Conservation (phyloP, 2,888 invertebrate genomes). For the Archips xylosteana region DNA sequence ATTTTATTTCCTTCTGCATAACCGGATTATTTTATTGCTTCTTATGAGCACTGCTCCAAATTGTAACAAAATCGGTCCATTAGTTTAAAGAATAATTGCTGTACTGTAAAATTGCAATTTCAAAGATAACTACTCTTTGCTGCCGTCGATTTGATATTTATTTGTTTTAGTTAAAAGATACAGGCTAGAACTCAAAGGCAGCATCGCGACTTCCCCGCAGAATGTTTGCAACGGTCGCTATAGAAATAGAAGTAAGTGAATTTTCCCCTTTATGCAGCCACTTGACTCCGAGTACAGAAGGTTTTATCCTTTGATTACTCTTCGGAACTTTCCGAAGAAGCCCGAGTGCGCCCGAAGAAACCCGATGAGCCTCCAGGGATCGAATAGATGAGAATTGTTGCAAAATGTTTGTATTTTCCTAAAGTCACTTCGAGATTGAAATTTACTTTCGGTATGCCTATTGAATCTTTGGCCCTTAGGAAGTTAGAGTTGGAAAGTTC, state of each 20-base stretch:
- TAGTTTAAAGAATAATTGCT: no score
- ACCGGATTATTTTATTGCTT: no score
- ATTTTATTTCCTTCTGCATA: no score
- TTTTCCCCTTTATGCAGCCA: conserved; percentile 43
- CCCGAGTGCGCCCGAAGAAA: conserved; percentile 18
- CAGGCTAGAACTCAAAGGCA: conserved; percentile 17
- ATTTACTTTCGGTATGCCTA: conserved; percentile 39
- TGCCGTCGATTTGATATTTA: no score
- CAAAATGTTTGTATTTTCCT: conserved; percentile 41
- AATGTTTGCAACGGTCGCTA: conserved; percentile 43
- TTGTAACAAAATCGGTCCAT: no score
- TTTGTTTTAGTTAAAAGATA: no score
- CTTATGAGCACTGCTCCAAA: no score
- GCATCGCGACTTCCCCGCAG: conserved; percentile 8
- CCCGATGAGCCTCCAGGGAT: conserved; percentile 36
- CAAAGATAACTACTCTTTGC: no score
- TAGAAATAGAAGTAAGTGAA: conserved; percentile 42
- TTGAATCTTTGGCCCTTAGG: conserved; percentile 34
- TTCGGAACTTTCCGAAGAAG: conserved; percentile 41
- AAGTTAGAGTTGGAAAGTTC: conserved; percentile 17
- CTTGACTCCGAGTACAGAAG: conserved; percentile 43
- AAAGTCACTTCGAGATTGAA: conserved; percentile 32
- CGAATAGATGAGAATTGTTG: conserved; percentile 42
- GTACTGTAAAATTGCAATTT: no score
- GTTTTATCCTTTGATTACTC: conserved; percentile 44